Conservation (phyloP, 2,888 invertebrate genomes). For the Eristalinus aeneus region DNA sequence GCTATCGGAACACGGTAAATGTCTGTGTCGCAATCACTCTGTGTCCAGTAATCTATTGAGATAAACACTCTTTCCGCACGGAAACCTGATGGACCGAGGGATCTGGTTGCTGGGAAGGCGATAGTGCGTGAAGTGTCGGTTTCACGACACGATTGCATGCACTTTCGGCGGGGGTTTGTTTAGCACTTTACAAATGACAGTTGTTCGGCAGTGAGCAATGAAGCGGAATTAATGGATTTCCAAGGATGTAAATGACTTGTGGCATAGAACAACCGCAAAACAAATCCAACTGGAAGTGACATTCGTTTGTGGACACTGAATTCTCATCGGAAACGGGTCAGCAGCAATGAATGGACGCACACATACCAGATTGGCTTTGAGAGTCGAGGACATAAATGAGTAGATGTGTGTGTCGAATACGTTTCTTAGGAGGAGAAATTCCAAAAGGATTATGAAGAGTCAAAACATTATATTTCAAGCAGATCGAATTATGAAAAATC, state of each 20-base stretch:
- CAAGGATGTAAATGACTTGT: neutral
- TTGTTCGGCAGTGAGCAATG: neutral
- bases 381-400: too few species aligned
- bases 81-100: neutral
- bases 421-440: too few species aligned
- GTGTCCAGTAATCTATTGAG: slow-evolving; percentile 3
- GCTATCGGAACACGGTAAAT: neutral
- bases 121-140: neutral
- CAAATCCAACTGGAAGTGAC: neutral
- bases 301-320: too few species aligned
- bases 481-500: too few species aligned
- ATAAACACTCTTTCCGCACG: neutral
- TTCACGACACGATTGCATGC: neutral
- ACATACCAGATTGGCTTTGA: too few species aligned
- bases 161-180: neutral
- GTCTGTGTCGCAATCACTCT: neutral
- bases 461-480: too few species aligned
- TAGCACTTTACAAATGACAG: neutral
- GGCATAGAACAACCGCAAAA: neutral
- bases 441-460: too few species aligned
- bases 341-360: too few species aligned
- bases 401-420: too few species aligned
- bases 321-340: too few species aligned
- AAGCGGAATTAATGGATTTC: neutral
- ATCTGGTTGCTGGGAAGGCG: neutral